These are phyloP conservation scores for Salvelinus alpinus DNA, from an alignment of 2,113 vertebrate genomes.

Conservation along the genomic window DNA sequence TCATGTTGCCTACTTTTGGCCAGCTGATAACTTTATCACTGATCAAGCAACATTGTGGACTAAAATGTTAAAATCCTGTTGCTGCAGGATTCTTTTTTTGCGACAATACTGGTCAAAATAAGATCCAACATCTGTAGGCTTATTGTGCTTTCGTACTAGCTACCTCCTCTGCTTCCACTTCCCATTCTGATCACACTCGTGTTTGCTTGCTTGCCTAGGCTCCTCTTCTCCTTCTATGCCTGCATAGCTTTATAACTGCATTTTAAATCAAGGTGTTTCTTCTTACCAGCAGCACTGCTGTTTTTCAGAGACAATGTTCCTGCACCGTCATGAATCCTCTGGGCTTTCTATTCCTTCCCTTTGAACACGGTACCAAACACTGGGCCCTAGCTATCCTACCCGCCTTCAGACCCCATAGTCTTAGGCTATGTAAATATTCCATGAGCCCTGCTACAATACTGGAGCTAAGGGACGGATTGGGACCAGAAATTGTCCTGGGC, in stretches of 20 bases:
- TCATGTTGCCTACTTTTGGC: too few relatives aligned
- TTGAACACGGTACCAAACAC: slow-evolving; percentile 72
- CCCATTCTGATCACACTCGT: slow-evolving; percentile 63
- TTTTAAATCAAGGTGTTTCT: slow-evolving; percentile 77
- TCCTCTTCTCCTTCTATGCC: slow-evolving; percentile 41
- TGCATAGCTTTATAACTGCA: slow-evolving; percentile 66
- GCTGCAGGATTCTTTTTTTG: too few relatives aligned
- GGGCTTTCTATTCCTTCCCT: slow-evolving; percentile 69
- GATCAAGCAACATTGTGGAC: too few relatives aligned
- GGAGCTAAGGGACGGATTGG: neutral
- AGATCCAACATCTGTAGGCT: too few relatives aligned
- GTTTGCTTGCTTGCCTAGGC: slow-evolving; percentile 42
- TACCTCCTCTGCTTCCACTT: slow-evolving; percentile 32
- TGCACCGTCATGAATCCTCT: slow-evolving; percentile 63
- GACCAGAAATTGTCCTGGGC: too few relatives aligned
- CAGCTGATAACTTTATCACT: too few relatives aligned
- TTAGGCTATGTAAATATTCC: slow-evolving; percentile 71
- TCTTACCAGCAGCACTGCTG: slow-evolving; percentile 54
- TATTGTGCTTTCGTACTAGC: too few relatives aligned
- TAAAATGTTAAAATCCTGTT: too few relatives aligned
- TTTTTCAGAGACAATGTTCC: slow-evolving; percentile 66
- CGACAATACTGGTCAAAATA: too few relatives aligned
- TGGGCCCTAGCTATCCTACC: slow-evolving; percentile 40
- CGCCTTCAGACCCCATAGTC: slow-evolving; percentile 49
- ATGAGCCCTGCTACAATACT: slow-evolving; percentile 34